Percentiles rank a stretch among this genome's conserved stretches.
These are phyloP conservation scores for Zaprionus taronus DNA, from an alignment of 1,140 invertebrate genomes.

Conservation along the genomic window DNA sequence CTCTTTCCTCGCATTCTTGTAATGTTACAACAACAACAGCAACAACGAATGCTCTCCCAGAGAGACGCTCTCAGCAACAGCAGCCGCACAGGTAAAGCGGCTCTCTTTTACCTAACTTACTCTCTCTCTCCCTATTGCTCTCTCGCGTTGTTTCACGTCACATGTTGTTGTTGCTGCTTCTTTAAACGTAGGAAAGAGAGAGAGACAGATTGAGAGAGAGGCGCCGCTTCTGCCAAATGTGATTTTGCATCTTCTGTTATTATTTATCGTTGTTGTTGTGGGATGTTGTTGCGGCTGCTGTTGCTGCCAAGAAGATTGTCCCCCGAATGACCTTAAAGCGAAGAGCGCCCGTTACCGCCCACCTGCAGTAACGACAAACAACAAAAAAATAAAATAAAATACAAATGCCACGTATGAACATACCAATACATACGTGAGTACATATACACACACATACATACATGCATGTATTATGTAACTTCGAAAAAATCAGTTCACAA, in stretches of 20 bases:
- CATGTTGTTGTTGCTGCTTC: conserved; percentile 55
- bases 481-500: conserved; percentile 24
- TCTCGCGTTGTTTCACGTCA: conserved; percentile 46
- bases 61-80: conserved; percentile 25
- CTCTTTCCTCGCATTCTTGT: conserved; percentile 60
- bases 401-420: conserved; percentile 41
- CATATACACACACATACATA: background rate
- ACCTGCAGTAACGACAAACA: conserved; percentile 35
- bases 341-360: conserved; percentile 26
- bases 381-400: conserved; percentile 7
- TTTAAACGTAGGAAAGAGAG: background rate
- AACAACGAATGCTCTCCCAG: conserved; percentile 16
- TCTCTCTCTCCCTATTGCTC: conserved; percentile 22
- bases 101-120: conserved; percentile 17
- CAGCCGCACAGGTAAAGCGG: conserved; percentile 14
- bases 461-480: conserved; percentile 52
- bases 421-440: conserved; percentile 1
- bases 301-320: conserved; percentile 59
- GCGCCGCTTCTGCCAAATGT: conserved; percentile 32
- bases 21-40: conserved; percentile 61
- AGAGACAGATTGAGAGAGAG: background rate
- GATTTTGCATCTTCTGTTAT: conserved; percentile 27
- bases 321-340: conserved; percentile 76
- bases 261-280: conserved; percentile 25
- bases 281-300: conserved; percentile 5